Conservation (phyloP, 2,113 vertebrate species). For the Murina feae region DNA sequence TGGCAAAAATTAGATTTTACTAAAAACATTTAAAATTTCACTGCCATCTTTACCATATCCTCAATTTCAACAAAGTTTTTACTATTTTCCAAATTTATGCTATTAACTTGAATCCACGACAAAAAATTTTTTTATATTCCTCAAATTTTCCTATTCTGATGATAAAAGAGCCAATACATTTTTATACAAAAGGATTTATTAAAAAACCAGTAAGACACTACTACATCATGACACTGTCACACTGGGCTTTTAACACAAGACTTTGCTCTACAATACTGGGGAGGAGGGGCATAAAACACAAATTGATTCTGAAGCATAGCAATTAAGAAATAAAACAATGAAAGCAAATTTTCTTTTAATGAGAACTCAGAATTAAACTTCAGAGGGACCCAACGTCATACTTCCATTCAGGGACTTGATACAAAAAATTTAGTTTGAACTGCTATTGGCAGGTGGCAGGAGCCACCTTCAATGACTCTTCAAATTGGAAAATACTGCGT, state of each 20-base stretch:
- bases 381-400: slow-evolving; percentile 84
- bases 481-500: slow-evolving; percentile 86
- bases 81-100: slow-evolving; percentile 12
- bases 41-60: slow-evolving; percentile 25
- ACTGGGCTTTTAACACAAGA: slow-evolving; percentile 86
- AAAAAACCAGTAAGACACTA: slow-evolving; percentile 88
- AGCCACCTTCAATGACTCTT: slow-evolving; percentile 87
- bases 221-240: slow-evolving; percentile 87
- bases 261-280: slow-evolving; percentile 83
- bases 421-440: slow-evolving; percentile 86
- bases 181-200: slow-evolving; percentile 89
- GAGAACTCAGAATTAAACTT: slow-evolving; percentile 85
- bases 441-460: slow-evolving; percentile 85
- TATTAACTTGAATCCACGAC: slow-evolving; percentile 40
- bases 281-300: slow-evolving; percentile 79
- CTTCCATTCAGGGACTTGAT: slow-evolving; percentile 84
- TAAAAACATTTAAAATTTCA: slow-evolving; percentile 55
- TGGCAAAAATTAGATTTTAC: slow-evolving; percentile 20
- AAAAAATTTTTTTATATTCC: neutral
- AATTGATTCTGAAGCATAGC: slow-evolving; percentile 84
- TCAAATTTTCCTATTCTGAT: slow-evolving; percentile 44
- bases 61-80: slow-evolving; percentile 23
- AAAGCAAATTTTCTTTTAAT: slow-evolving; percentile 84
- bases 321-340: slow-evolving; percentile 84
- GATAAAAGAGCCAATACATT: slow-evolving; percentile 70